These are phyloP conservation scores for Aricia agestis DNA, from an alignment of 1,140 invertebrate species.

Conservation along the genomic window DNA sequence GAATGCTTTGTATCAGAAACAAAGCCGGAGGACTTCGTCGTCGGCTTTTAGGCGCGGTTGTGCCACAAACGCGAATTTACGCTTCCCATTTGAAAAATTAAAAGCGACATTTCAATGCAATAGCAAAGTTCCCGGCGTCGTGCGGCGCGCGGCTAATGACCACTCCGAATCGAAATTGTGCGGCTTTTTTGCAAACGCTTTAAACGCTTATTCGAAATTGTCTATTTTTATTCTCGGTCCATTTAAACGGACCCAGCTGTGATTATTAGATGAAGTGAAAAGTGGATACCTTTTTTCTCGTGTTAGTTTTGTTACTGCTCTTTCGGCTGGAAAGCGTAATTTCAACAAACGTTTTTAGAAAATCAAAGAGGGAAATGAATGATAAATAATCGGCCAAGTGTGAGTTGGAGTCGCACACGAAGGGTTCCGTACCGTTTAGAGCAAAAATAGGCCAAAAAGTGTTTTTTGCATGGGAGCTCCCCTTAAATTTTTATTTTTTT, in stretches of 20 bases:
- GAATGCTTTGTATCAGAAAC: conserved; percentile 57
- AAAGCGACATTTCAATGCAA: conserved; percentile 70
- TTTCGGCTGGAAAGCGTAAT: background rate
- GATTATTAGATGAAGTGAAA: conserved; percentile 11
- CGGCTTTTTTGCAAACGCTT: conserved; percentile 51
- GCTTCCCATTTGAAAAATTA: conserved; percentile 69
- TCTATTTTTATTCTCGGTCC: conserved; percentile 33
- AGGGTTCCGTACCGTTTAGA: no score
- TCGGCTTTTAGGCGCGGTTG: conserved; percentile 62
- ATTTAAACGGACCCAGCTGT: background rate
- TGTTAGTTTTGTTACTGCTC: background rate
- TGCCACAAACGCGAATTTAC: conserved; percentile 62
- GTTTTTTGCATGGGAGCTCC: no score
- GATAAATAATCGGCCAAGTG: no score
- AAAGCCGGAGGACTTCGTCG: conserved; percentile 54
- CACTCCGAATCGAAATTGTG: conserved; percentile 62
- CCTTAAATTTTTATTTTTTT: no score
- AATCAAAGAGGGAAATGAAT: background rate
- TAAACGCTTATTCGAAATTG: conserved; percentile 51
- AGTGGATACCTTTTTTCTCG: background rate
- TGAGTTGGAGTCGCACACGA: no score
- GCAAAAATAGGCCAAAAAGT: no score
- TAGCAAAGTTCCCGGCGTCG: conserved; percentile 50
- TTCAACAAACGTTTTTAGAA: background rate
- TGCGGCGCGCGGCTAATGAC: conserved; percentile 52